Evolutionary conservation across 2,113 vertebrate genomes (phyloP).

Genomic region (Ursus arctos): DNA sequence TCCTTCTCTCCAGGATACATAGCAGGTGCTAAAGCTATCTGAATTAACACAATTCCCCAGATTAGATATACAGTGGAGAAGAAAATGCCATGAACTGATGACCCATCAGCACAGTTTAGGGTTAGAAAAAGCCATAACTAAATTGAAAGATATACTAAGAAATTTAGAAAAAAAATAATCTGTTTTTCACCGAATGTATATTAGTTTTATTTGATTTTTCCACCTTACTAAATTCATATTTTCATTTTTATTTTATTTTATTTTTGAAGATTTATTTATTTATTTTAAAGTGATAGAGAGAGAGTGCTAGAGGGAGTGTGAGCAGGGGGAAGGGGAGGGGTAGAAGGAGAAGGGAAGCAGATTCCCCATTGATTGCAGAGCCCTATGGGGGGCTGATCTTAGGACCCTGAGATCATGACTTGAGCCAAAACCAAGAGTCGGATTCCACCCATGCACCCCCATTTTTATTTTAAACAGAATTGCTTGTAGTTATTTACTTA

Average conservation of each 20-base stretch:
- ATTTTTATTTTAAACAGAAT: not conserved
- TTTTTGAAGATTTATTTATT: not conserved
- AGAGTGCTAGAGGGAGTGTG: not conserved
- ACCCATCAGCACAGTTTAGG: not conserved
- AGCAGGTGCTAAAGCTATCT: not conserved
- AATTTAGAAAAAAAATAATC: not conserved
- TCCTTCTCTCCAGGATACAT: not conserved
- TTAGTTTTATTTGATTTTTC: not conserved
- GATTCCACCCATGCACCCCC: not conserved
- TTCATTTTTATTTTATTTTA: not conserved
- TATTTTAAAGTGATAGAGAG: not conserved
- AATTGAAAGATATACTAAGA: not conserved
- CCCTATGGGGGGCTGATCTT: not conserved
- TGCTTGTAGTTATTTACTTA: not conserved
- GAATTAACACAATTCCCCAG: not conserved
- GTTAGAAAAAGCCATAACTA: not conserved
- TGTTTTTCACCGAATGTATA: not conserved
- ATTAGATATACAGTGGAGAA: not conserved
- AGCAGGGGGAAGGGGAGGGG: not conserved
- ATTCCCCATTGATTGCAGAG: not conserved
- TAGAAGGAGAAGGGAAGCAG: not conserved
- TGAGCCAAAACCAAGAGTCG: not conserved
- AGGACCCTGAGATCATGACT: not conserved
- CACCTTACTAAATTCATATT: not conserved
- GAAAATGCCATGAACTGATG: not conserved